Conservation (phyloP, 1,140 invertebrate genomes). For the Cydia pomonella region DNA sequence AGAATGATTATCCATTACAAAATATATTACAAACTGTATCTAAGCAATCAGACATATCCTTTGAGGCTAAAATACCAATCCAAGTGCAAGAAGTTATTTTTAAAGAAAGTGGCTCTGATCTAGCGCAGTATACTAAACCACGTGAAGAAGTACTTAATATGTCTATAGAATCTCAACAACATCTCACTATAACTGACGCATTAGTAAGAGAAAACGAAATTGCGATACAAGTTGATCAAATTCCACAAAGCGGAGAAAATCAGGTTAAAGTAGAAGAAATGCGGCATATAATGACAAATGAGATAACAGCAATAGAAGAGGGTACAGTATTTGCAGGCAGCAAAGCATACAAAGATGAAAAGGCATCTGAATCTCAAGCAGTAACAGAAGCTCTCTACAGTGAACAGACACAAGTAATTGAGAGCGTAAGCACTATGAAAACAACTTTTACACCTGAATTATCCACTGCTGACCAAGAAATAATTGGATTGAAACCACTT, state of each 20-base stretch:
- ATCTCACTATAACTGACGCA: slow-evolving; percentile 55
- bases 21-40: slow-evolving; percentile 28
- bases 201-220: slow-evolving; percentile 57
- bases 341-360: slow-evolving; percentile 42
- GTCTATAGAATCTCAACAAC: slow-evolving; percentile 54
- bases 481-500: slow-evolving; percentile 37
- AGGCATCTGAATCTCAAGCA: slow-evolving; percentile 43
- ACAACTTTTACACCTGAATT: slow-evolving; percentile 31
- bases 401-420: slow-evolving; percentile 53
- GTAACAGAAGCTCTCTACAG: slow-evolving; percentile 49
- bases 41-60: slow-evolving; percentile 39
- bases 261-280: slow-evolving; percentile 57
- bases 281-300: slow-evolving; percentile 63
- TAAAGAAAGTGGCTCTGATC: slow-evolving; percentile 47
- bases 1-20: slow-evolving; percentile 49
- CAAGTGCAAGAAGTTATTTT: slow-evolving; percentile 55
- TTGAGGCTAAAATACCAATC: slow-evolving; percentile 50
- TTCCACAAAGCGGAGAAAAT: slow-evolving; percentile 45
- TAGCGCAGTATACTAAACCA: slow-evolving; percentile 33
- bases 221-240: slow-evolving; percentile 37
- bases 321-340: slow-evolving; percentile 39
- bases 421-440: slow-evolving; percentile 37
- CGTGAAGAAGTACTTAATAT: slow-evolving; percentile 46
- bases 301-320: slow-evolving; percentile 61
- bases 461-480: slow-evolving; percentile 34